Percentiles rank a stretch among this genome's conserved stretches.
phyloP scores from a whole-genome alignment of 2,888 invertebrate genomes.

The Lochmaea capreae region DNA sequence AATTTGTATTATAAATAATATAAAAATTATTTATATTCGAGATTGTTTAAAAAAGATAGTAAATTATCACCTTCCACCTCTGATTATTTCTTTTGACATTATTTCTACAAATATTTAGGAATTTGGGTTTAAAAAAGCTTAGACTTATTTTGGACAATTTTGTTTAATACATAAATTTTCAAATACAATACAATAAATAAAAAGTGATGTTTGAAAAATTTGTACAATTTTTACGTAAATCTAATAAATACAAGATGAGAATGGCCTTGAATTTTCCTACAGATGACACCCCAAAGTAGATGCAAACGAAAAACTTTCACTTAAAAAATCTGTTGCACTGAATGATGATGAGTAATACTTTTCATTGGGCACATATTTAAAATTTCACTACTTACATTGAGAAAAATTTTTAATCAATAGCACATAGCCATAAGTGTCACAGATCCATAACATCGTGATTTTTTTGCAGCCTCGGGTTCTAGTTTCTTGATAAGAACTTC shows the following conservation, averaged over 20 bases:
- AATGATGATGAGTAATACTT: constrained; percentile 1
- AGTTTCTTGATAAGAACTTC: background rate
- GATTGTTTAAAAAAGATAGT: too few species aligned
- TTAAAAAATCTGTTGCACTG: background rate
- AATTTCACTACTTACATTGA: background rate
- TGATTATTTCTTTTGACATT: too few species aligned
- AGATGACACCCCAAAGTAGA: background rate
- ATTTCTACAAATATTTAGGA: too few species aligned
- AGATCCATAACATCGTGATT: background rate
- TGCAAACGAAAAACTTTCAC: background rate
- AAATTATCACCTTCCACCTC: too few species aligned
- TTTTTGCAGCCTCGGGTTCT: background rate
- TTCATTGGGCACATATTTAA: background rate
- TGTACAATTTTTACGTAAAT: background rate
- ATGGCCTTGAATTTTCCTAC: background rate
- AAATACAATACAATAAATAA: background rate
- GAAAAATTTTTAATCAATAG: background rate
- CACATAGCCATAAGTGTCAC: constrained; percentile 3
- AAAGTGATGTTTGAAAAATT: background rate
- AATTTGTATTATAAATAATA: too few species aligned
- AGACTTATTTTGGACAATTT: too few species aligned
- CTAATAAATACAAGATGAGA: background rate
- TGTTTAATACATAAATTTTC: background rate
- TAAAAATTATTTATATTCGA: too few species aligned
- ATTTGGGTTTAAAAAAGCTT: too few species aligned